Evolutionary conservation across 2,797 vertebrate genomes (phyloP).

Genomic region (Kryptolebias ocellatus): DNA sequence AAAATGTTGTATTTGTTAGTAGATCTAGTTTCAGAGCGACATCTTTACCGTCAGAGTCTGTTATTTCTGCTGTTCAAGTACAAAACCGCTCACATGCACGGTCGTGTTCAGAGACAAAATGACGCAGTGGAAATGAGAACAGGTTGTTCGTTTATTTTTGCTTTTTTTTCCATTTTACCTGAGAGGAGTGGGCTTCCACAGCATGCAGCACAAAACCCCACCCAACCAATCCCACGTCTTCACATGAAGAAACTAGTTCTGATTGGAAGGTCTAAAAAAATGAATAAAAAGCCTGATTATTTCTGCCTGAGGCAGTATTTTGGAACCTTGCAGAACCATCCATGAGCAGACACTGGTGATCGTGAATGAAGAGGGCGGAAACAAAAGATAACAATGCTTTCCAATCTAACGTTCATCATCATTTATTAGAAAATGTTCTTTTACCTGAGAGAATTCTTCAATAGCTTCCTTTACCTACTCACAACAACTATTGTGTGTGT

Average conservation of each 20-base stretch:
- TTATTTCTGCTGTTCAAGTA: too few species aligned
- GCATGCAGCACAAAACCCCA: constrained; percentile 11
- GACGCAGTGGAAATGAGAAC: neutral
- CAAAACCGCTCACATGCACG: too few species aligned
- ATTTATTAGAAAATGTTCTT: constrained; percentile 84
- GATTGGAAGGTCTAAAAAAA: constrained; percentile 10
- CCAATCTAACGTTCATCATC: constrained; percentile 81
- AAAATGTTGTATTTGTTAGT: too few species aligned
- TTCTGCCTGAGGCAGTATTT: constrained; percentile 2
- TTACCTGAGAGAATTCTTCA: constrained; percentile 88
- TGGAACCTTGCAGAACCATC: constrained; percentile 3
- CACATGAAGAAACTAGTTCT: constrained; percentile 18
- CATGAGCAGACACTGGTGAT: constrained; percentile 3
- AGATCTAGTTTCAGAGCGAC: too few species aligned
- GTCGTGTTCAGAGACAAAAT: neutral
- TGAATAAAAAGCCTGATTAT: constrained; percentile 29
- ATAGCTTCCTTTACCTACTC: constrained; percentile 81
- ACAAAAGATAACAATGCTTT: constrained; percentile 77
- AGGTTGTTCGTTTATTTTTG: neutral
- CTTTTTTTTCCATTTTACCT: constrained; percentile 4
- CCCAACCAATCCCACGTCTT: constrained; percentile 16
- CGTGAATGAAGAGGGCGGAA: constrained; percentile 58
- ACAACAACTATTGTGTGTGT: constrained; percentile 72
- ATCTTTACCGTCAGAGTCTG: too few species aligned
- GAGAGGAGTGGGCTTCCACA: constrained; percentile 30